Base-by-base conservation (phyloP, 1,140 invertebrate genomes). In the Eumeta japonica region DNA sequence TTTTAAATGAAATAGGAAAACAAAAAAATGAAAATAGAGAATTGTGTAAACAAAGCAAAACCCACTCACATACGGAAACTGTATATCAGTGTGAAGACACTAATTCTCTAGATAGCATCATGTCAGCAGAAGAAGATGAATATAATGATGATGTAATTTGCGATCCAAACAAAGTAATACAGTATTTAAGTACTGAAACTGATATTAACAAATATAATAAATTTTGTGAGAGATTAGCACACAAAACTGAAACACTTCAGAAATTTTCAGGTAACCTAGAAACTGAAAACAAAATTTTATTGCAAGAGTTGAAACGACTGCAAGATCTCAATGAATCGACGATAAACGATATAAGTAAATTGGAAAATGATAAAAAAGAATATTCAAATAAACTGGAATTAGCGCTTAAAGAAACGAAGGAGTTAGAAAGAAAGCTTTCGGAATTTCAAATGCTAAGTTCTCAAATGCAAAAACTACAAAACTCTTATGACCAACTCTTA, bases 221-320 rank as follows among this genome's bases (percentile, higher is more conserved):
- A 44, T 27, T n/a, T n/a, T n/a, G n/a, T n/a, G n/a, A n/a, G n/a
- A n/a, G n/a, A n/a, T n/a, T n/a, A n/a, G n/a, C n/a, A n/a, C n/a
- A n/a, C n/a, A 32, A 47, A 50, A 52, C 47, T 42, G 43, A 42
- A 46, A 40, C 37, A 28, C 41, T 44, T 24, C 29, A 49, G 38
- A 43, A 30, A n/a, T 38, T 41, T 4, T 42, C 51, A 28, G 16
- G 34, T 11, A 37, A 20, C 28, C 39, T 37, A 19, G 48, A 50
- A 39, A 50, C 45, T 31, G 39, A 52, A 28, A 55, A 52, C 29
- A 45, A 43, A n/a, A 19, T 49, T 19, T 43, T 66, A 27, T 11
- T 55, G 36, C 38, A 57, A 42, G 59, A 68, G 57, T 54, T 67
- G 13, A 35, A 62, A 37, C 48, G 44, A 47, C 46, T 68, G 16